A percentile compares a stretch with the other conserved stretches of the same genome.
These are phyloP conservation scores for Helobdella robusta DNA, from an alignment of 2,888 invertebrate species.

Conservation along the genomic window DNA sequence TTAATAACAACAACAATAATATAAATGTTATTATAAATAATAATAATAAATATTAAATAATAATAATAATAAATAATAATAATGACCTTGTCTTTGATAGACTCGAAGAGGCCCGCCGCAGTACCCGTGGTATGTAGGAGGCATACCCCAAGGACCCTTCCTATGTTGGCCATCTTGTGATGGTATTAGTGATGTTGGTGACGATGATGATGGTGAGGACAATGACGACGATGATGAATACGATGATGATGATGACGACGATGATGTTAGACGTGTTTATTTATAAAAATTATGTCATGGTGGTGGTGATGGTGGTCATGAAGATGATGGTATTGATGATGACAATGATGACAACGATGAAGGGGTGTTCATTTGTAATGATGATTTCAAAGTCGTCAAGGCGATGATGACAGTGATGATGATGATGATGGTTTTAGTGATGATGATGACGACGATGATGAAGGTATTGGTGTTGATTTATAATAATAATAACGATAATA, in stretches of 20 bases:
- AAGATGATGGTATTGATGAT: too few relatives aligned
- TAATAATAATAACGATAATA: background rate
- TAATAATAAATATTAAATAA: too few relatives aligned
- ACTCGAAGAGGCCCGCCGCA: slow-evolving; percentile 73
- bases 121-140: slow-evolving; percentile 79
- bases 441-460: slow-evolving; percentile 2
- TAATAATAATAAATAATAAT: background rate
- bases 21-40: too few relatives aligned
- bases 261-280: too few relatives aligned
- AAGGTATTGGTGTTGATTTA: background rate
- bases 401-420: too few relatives aligned
- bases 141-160: slow-evolving; percentile 67
- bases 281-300: too few relatives aligned
- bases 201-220: background rate
- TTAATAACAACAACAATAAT: too few relatives aligned
- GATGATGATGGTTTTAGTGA: background rate
- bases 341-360: too few relatives aligned
- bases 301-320: too few relatives aligned
- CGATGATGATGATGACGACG: background rate
- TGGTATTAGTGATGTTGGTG: background rate
- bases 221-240: background rate
- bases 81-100: slow-evolving; percentile 68
- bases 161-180: slow-evolving; percentile 61
- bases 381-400: too few relatives aligned
- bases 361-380: too few relatives aligned